phyloP scores from a whole-genome alignment of 2,113 vertebrate genomes.

The Delphinus delphis region DNA sequence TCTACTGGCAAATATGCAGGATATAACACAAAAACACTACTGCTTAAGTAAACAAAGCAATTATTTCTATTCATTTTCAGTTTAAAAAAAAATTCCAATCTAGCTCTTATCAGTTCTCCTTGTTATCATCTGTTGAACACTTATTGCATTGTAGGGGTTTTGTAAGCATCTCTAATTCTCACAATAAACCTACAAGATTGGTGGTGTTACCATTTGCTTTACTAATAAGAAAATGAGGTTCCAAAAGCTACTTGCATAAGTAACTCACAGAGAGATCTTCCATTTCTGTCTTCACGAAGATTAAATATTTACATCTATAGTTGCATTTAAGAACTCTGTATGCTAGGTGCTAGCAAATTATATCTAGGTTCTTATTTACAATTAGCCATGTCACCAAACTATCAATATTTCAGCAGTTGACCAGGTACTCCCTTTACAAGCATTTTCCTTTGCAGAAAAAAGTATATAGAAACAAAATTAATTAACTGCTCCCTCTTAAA shows the following conservation, averaged over 20 bases:
- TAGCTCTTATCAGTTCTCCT: neutral
- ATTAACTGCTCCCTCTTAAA: neutral
- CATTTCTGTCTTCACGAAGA: neutral
- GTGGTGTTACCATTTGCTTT: neutral
- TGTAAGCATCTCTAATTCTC: neutral
- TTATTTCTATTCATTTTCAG: neutral
- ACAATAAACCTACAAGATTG: neutral
- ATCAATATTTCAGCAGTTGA: neutral
- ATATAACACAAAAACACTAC: neutral
- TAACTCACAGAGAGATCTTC: neutral
- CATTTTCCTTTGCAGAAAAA: conserved; percentile 2
- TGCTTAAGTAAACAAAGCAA: neutral
- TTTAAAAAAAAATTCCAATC: neutral
- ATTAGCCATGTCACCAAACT: neutral
- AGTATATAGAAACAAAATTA: conserved; percentile 6
- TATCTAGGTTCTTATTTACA: neutral
- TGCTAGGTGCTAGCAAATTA: neutral
- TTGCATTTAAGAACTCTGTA: neutral
- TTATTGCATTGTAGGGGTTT: neutral
- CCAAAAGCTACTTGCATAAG: neutral
- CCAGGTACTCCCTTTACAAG: neutral
- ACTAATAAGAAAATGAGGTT: neutral
- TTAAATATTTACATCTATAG: neutral
- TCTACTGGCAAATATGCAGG: neutral
- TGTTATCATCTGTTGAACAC: neutral